These are phyloP conservation scores for Turritopsis dohrnii DNA, from an alignment of 30 jellyfish, hydroid and myxozoan genomes.

Conservation along the genomic window DNA sequence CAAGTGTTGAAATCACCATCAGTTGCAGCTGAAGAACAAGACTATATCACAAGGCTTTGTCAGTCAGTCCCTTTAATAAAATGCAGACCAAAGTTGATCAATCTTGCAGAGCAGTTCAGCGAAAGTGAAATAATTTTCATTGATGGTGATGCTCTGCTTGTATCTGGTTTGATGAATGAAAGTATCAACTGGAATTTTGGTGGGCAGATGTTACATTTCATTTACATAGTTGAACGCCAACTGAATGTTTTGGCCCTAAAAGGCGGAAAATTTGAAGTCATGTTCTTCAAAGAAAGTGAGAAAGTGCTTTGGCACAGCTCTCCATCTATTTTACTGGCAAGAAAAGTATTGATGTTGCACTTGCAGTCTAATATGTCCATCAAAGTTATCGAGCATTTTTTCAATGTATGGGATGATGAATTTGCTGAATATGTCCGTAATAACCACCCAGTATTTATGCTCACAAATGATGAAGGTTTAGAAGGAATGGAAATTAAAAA, in stretches of 20 bases:
- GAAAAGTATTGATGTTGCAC: constrained; percentile 16
- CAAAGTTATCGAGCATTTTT: neutral
- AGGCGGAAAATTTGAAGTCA: neutral
- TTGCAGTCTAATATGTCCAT: neutral
- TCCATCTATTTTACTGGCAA: neutral
- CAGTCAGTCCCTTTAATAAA: neutral
- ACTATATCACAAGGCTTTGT: neutral
- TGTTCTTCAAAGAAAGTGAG: neutral
- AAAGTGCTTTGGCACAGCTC: neutral
- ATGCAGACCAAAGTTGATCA: neutral
- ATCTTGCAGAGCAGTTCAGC: neutral
- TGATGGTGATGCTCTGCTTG: constrained; percentile 24
- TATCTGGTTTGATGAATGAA: neutral
- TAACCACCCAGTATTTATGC: constrained; percentile 2
- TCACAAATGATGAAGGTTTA: neutral
- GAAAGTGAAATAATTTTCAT: neutral
- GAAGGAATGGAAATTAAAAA: neutral
- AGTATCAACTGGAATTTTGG: neutral
- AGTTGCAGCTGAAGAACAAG: neutral
- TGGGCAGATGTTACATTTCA: constrained; percentile 20
- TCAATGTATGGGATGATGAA: neutral
- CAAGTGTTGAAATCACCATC: neutral
- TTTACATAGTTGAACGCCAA: constrained; percentile 22
- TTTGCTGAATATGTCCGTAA: neutral
- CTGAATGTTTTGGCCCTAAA: neutral